phyloP scores from a whole-genome alignment of 2,113 vertebrate species.

The Rattus norvegicus region GRCr8 NC_086022.1:105808001-105808500 shows the following conservation, averaged over 20 bases:
- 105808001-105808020: not conserved
- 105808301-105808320: not conserved
- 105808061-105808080: not conserved
- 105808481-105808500: not conserved
- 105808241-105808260: not conserved
- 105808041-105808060: not conserved
- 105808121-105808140: not conserved
- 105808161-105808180: not conserved
- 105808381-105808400: not conserved
- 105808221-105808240: not conserved
- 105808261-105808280: not conserved
- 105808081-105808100: not conserved
- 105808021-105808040: not conserved
- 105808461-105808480: not conserved
- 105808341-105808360: not conserved
- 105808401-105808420: not conserved
- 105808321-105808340: not conserved
- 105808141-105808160: not conserved
- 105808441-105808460: not conserved
- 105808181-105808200: constrained; percentile 2
- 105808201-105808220: not conserved
- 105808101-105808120: not conserved
- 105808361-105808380: not conserved
- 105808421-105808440: not conserved
- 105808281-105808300: not conserved